A percentile compares a stretch with the other conserved stretches of the same genome.
phyloP scores from a whole-genome alignment of 2,888 invertebrate genomes.

The Shargacucullia verbasci region DNA sequence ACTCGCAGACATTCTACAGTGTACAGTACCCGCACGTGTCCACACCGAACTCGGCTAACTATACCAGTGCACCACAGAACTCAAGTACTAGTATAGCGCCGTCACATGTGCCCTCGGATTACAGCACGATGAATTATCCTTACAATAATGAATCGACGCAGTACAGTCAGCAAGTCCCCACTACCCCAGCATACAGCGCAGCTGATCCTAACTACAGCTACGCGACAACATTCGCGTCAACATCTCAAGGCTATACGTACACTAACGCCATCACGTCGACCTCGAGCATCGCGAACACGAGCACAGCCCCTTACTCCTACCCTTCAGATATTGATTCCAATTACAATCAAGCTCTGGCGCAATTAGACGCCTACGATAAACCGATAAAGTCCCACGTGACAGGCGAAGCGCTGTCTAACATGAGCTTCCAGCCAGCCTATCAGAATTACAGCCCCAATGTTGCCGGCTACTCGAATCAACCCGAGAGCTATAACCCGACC shows the following conservation, averaged over 20 bases:
- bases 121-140: conserved; percentile 70
- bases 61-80: conserved; percentile 72
- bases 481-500: conserved; percentile 63
- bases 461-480: conserved; percentile 36
- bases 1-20: conserved; percentile 79
- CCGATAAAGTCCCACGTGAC: conserved; percentile 84
- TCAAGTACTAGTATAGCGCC: conserved; percentile 69
- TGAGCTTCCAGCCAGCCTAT: conserved; percentile 58
- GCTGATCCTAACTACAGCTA: conserved; percentile 67
- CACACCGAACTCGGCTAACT: conserved; percentile 73
- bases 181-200: conserved; percentile 56
- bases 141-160: conserved; percentile 58
- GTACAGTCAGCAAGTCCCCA: conserved; percentile 55
- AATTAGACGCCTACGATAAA: conserved; percentile 76
- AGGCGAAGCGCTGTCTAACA: conserved; percentile 74
- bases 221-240: conserved; percentile 65
- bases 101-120: conserved; percentile 72
- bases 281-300: conserved; percentile 54
- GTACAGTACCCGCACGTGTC: conserved; percentile 76
- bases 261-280: conserved; percentile 63
- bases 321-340: conserved; percentile 49
- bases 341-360: conserved; percentile 65
- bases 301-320: conserved; percentile 59
- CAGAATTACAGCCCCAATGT: conserved; percentile 55
- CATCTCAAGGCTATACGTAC: conserved; percentile 73